Evolutionary conservation across 2,797 vertebrate species (phyloP).

Genomic region (Chelonia mydas): DNA sequence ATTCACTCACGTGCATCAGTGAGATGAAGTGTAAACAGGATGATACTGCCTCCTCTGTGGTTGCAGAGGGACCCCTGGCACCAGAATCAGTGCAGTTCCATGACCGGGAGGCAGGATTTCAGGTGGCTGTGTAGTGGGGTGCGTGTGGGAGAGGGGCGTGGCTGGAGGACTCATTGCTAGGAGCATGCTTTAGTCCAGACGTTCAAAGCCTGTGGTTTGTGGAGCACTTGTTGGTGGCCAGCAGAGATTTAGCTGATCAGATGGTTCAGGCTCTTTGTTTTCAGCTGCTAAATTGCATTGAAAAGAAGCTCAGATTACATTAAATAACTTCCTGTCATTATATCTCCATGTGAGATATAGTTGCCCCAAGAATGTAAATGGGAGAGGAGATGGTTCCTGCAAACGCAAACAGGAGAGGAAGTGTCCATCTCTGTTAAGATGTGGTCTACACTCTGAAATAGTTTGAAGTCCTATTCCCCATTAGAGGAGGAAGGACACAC

Average conservation of each 20-base stretch:
- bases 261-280: neutral
- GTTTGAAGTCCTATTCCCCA: neutral
- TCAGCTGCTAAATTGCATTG: neutral
- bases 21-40: neutral
- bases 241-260: neutral
- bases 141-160: neutral
- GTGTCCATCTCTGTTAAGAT: neutral
- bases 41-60: neutral
- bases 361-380: neutral
- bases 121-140: neutral
- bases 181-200: neutral
- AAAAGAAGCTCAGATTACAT: neutral
- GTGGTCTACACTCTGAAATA: neutral
- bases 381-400: neutral
- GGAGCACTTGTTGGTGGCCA: neutral
- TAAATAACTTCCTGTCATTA: neutral
- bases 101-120: neutral
- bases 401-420: neutral
- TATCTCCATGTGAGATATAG: neutral
- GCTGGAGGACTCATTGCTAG: neutral
- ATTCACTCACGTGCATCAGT: accelerated
- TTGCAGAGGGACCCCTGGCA: neutral
- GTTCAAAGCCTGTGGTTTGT: accelerated
- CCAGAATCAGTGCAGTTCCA: neutral
- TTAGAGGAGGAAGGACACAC: neutral